Conservation (phyloP, 2,888 invertebrate genomes). For the Rhamphomyia laevipes region DNA sequence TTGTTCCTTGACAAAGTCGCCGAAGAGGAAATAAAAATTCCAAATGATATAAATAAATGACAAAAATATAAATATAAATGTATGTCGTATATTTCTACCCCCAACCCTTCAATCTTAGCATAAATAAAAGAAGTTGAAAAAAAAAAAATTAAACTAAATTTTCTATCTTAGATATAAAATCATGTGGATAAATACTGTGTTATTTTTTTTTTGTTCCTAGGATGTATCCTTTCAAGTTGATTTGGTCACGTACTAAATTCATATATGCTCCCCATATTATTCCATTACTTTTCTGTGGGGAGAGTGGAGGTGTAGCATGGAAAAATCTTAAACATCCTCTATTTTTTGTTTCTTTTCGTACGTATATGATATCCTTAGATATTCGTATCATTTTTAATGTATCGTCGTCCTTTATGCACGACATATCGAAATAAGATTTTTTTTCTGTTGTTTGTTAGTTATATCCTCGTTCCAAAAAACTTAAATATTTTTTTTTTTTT, state of each 20-base stretch:
- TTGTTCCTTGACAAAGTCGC: too few species aligned
- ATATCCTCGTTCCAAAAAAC: neutral
- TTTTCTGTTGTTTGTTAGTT: neutral
- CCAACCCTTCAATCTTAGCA: too few species aligned
- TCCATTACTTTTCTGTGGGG: neutral
- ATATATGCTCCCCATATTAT: neutral
- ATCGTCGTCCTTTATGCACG: neutral
- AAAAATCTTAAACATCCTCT: neutral
- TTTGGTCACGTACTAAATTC: constrained; percentile 1
- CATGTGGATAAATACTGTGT: neutral
- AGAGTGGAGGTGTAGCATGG: too few species aligned
- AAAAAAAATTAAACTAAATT: too few species aligned
- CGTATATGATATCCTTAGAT: too few species aligned
- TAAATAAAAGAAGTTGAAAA: too few species aligned
- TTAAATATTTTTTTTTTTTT: neutral
- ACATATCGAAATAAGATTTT: constrained; percentile 1
- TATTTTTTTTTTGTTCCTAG: neutral
- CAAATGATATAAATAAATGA: too few species aligned
- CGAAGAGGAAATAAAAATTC: too few species aligned
- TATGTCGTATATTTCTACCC: too few species aligned
- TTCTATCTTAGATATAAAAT: neutral
- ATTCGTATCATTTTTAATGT: neutral
- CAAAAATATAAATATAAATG: too few species aligned
- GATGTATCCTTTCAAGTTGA: neutral
- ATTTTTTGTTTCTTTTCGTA: neutral